These are phyloP conservation scores for Harpalus rufipes DNA, from an alignment of 2,888 invertebrate species.

Conservation along the genomic window DNA sequence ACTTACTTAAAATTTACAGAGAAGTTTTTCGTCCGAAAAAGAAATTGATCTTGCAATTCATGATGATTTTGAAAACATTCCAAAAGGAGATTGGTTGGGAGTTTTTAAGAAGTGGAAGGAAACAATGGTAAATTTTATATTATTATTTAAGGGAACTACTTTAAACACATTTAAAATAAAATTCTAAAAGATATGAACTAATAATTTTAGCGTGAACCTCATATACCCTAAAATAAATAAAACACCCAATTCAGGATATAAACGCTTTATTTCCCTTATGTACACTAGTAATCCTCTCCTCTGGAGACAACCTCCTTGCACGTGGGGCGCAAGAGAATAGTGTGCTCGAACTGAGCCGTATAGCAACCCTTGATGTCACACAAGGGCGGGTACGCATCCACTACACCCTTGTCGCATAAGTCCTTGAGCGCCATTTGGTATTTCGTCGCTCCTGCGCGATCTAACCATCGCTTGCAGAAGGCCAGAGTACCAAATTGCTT, in stretches of 20 bases:
- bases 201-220: too few relatives aligned
- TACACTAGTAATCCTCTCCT: conserved; percentile 92
- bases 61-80: too few relatives aligned
- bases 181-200: not conserved
- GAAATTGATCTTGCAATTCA: too few relatives aligned
- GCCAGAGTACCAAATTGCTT: conserved; percentile 98
- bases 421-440: conserved; percentile 99
- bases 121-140: too few relatives aligned
- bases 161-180: not conserved
- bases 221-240: not conserved
- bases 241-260: not conserved
- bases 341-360: conserved; percentile 99
- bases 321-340: conserved; percentile 96
- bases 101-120: too few relatives aligned
- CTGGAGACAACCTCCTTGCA: conserved; percentile 99
- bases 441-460: conserved; percentile 96
- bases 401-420: conserved; percentile 97
- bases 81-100: too few relatives aligned
- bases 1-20: too few relatives aligned
- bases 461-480: conserved; percentile 99
- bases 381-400: conserved; percentile 99
- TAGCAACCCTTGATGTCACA: conserved; percentile 98
- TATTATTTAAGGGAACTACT: too few relatives aligned
- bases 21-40: too few relatives aligned
- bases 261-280: not conserved